These are phyloP conservation scores for Umimayanthus kanabou DNA, from an alignment of 92 coral and sea anemone species.

Conservation along the genomic window DNA sequence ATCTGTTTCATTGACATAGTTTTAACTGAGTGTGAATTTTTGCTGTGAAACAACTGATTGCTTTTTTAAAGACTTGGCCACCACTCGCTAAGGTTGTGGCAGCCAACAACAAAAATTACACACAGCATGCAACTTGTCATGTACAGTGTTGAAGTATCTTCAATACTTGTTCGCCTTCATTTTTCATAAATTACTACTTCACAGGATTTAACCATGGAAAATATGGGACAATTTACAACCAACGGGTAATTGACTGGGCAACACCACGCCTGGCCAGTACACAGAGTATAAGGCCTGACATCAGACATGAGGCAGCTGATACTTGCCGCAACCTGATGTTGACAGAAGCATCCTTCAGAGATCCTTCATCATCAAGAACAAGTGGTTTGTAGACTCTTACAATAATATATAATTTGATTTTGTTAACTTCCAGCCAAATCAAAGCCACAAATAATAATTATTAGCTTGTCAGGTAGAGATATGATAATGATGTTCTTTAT, in stretches of 20 bases:
- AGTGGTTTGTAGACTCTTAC: slow-evolving; percentile 8
- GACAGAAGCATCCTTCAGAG: slow-evolving; percentile 41
- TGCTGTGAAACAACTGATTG: too few species aligned
- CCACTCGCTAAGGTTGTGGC: too few species aligned
- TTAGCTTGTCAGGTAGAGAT: too few species aligned
- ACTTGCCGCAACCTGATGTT: slow-evolving; percentile 49
- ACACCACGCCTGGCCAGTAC: slow-evolving; percentile 65
- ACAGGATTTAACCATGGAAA: slow-evolving; percentile 32
- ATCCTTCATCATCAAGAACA: slow-evolving; percentile 5
- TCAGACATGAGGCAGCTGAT: slow-evolving; percentile 32
- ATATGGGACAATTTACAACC: slow-evolving; percentile 18
- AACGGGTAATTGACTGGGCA: slow-evolving; percentile 58
- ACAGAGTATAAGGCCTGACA: slow-evolving; percentile 28
- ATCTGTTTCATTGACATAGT: not conserved
- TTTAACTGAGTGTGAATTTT: not conserved
- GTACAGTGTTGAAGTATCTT: too few species aligned
- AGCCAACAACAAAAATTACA: too few species aligned
- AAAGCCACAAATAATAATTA: not conserved
- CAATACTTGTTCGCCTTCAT: too few species aligned
- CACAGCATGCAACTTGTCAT: too few species aligned
- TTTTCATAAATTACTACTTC: too few species aligned
- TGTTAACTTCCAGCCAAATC: not conserved
- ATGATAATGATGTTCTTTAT: too few species aligned
- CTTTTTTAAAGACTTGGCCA: too few species aligned
- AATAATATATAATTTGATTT: not conserved